Conservation (phyloP, 1,140 invertebrate genomes). For the Rhopalosiphum padi region DNA sequence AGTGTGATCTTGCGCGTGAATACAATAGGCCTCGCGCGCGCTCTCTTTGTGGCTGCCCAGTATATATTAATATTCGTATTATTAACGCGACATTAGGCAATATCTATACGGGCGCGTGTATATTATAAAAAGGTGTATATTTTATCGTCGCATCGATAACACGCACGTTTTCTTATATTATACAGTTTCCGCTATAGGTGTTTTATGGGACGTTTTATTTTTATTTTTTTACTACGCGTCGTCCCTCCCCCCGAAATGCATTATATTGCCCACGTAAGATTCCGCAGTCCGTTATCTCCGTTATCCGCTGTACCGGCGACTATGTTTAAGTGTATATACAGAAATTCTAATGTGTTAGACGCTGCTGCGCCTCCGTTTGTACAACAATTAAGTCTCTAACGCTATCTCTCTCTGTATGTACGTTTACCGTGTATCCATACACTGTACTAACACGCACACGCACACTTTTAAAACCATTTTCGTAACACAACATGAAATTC, state of each 20-base stretch:
- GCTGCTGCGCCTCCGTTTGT: not conserved
- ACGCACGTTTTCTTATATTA: not conserved
- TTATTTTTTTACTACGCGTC: not conserved
- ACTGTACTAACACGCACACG: not conserved
- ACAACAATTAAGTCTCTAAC: not conserved
- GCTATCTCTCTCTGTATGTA: not conserved
- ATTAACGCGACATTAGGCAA: slow-evolving; percentile 13
- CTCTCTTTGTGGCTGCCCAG: not conserved
- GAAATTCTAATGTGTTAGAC: not conserved
- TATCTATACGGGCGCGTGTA: not conserved
- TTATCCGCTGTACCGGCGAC: not conserved
- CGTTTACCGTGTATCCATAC: not conserved
- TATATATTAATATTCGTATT: slow-evolving; percentile 4
- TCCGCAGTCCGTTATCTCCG: not conserved
- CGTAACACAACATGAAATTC: slow-evolving; percentile 27
- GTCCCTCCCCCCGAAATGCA: not conserved
- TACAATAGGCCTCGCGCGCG: not conserved
- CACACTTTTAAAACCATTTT: not conserved
- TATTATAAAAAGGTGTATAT: slow-evolving; percentile 1
- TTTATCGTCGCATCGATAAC: not conserved
- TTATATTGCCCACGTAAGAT: not conserved
- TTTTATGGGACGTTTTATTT: not conserved
- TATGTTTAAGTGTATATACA: not conserved
- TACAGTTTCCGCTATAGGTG: not conserved
- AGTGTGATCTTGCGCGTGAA: not conserved